phyloP scores from a whole-genome alignment of 2,113 vertebrate genomes.

The Entelurus aequoreus region DNA sequence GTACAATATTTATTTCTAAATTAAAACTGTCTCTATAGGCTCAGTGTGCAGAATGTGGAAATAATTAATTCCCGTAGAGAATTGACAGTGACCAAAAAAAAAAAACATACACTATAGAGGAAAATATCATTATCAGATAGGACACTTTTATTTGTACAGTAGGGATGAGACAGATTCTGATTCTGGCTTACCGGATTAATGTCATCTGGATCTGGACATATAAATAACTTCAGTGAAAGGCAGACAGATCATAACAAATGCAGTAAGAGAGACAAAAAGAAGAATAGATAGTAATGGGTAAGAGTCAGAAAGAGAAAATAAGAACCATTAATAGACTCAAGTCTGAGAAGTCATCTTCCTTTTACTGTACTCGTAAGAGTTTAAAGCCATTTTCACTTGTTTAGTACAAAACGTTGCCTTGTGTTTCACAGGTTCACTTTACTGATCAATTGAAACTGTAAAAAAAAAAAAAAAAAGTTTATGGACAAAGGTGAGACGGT shows the following conservation, averaged over 20 bases:
- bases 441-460: neutral
- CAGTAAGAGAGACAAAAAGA: constrained; percentile 10
- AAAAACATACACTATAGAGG: constrained; percentile 22
- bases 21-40: neutral
- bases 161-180: constrained; percentile 49
- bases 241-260: constrained; percentile 26
- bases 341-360: constrained; percentile 7
- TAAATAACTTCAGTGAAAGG: constrained; percentile 31
- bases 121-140: constrained; percentile 53
- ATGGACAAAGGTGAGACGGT: too few species aligned
- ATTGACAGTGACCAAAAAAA: constrained; percentile 35
- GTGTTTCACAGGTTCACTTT: neutral
- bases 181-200: constrained; percentile 63
- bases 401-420: neutral
- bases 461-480: too few species aligned
- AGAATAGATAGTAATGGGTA: neutral
- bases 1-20: neutral
- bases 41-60: constrained; percentile 6
- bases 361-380: neutral
- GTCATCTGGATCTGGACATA: constrained; percentile 30
- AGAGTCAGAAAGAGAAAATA: constrained; percentile 15
- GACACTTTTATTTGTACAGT: constrained; percentile 41
- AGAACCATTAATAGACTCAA: constrained; percentile 13
- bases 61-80: constrained; percentile 34
- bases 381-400: neutral